Conservation (phyloP, 2,888 invertebrate genomes). For the Pristionchus japonicus region DNA sequence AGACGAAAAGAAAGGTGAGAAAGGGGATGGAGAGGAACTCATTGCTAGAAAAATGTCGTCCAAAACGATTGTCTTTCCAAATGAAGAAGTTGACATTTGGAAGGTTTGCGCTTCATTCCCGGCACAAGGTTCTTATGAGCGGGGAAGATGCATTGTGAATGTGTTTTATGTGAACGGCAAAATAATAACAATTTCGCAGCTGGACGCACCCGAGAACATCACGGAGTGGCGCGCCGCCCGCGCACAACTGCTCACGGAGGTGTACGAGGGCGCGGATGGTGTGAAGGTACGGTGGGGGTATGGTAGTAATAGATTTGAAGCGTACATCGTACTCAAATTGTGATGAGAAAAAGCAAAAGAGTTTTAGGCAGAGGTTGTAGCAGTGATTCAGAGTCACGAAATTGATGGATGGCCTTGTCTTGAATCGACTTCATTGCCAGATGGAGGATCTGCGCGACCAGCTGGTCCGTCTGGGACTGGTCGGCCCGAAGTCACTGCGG, state of each 20-base stretch:
- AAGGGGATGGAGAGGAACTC: neutral
- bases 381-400: too few species aligned
- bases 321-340: neutral
- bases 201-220: constrained; percentile 9
- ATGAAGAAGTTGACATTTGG: too few species aligned
- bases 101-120: neutral
- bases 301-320: too few species aligned
- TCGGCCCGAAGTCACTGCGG: constrained; percentile 47
- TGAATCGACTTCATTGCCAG: constrained; percentile 36
- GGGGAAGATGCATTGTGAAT: too few species aligned
- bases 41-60: too few species aligned
- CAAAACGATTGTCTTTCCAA: too few species aligned
- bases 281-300: constrained; percentile 19
- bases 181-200: constrained; percentile 24
- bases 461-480: constrained; percentile 57
- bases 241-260: constrained; percentile 44
- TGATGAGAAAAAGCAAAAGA: neutral
- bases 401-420: too few species aligned
- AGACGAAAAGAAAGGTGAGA: constrained; percentile 12
- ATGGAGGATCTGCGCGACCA: constrained; percentile 58
- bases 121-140: too few species aligned
- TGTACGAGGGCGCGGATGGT: constrained; percentile 36
- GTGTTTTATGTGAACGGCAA: too few species aligned
- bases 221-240: constrained; percentile 42
- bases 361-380: neutral